These are phyloP conservation scores for Brachypodius melanocephalos DNA, from an alignment of 2,113 vertebrate genomes.

Conservation along the genomic window DNA sequence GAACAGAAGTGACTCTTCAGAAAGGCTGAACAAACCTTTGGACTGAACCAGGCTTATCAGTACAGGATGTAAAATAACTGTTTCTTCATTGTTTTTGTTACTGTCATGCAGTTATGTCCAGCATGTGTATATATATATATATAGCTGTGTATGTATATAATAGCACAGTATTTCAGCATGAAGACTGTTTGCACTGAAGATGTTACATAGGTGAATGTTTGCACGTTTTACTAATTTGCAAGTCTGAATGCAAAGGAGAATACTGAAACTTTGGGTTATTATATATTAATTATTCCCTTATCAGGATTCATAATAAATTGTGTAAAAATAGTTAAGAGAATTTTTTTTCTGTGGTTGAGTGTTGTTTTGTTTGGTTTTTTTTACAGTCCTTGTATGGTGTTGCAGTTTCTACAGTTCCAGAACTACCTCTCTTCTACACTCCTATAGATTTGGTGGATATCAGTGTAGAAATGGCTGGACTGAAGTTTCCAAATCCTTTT, in stretches of 20 bases:
- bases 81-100: not conserved
- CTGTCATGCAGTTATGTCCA: not conserved
- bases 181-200: not conserved
- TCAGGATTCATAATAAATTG: not conserved
- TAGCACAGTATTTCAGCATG: not conserved
- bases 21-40: not conserved
- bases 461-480: slow-evolving; percentile 84
- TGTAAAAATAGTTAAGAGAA: not conserved
- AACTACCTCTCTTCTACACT: slow-evolving; percentile 86
- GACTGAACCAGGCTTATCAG: not conserved
- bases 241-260: not conserved
- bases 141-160: too few species aligned
- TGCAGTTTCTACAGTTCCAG: slow-evolving; percentile 71
- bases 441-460: slow-evolving; percentile 88
- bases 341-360: not conserved
- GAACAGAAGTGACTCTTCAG: not conserved
- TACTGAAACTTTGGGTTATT: not conserved
- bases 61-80: not conserved
- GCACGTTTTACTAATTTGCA: not conserved
- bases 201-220: not conserved
- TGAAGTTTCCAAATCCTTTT: slow-evolving; percentile 89
- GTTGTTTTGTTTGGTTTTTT: not conserved
- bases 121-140: too few species aligned
- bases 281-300: not conserved
- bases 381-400: slow-evolving; percentile 76